phyloP scores from a whole-genome alignment of 2,113 vertebrate species.

The Nyctereutes procyonoides region DNA sequence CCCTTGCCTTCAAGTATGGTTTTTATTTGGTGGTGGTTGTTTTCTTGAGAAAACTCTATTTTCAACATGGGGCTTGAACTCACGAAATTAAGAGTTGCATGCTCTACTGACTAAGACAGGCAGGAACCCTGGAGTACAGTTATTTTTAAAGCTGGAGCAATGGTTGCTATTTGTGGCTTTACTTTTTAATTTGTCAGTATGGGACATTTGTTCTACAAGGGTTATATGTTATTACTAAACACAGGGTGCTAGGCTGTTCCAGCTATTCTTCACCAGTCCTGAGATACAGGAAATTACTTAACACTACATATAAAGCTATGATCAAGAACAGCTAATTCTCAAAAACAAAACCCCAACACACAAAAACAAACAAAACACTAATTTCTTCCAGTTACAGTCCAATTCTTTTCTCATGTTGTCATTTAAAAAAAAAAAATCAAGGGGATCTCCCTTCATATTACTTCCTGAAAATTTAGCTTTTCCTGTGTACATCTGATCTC shows the following conservation, averaged over 20 bases:
- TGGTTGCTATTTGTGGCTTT: background rate
- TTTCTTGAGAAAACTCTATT: background rate
- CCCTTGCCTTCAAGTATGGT: background rate
- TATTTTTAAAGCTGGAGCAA: constrained; percentile 38
- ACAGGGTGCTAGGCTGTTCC: background rate
- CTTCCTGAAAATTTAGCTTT: constrained; percentile 28
- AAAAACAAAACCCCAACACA: background rate
- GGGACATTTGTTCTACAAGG: constrained; percentile 8
- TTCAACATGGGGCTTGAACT: background rate
- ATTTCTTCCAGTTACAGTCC: background rate
- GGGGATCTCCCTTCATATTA: background rate
- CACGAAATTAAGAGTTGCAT: background rate
- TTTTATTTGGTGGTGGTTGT: background rate
- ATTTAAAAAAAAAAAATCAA: background rate
- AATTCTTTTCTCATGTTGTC: background rate
- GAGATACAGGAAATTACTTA: background rate
- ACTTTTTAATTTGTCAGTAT: background rate
- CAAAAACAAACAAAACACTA: background rate
- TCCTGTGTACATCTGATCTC: background rate
- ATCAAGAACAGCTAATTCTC: constrained; percentile 9
- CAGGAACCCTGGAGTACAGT: background rate
- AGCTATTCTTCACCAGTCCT: background rate
- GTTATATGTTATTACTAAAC: constrained; percentile 11
- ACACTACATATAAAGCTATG: background rate
- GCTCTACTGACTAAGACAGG: background rate